Base-by-base conservation (phyloP, 1,140 invertebrate species). In the Rhopalosiphum padi region DNA sequence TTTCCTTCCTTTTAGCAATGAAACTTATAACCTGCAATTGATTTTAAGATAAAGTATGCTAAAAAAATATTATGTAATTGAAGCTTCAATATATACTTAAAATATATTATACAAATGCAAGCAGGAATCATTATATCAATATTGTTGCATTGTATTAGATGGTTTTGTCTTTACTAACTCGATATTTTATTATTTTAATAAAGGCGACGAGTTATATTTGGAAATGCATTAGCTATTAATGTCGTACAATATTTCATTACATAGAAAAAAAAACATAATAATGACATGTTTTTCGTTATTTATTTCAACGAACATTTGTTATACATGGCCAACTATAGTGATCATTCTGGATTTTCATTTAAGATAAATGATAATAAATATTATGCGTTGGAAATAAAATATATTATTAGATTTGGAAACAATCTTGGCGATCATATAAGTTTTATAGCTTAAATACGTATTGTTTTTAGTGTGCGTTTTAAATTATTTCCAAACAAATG, bases 401-500 rank as follows among this genome's bases (percentile, higher is more conserved):
- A 90, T 37, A 51, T 48, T 82, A 92, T 92, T 92, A 83, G 18
- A 30, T 92, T 92, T 92, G 30, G n/a, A 46, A 48, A 51, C 90
- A 48, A 82, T 91, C 41, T 92, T 41, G 87, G 51, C 43, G 43
- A 35, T 83, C 43, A 46, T 83, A 83, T 51, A 41, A 35, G 68
- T 83, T 92, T 51, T 82, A 92, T 55, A n/a, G 46, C 41, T 55
- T 21, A 8, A 68, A 77, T 30, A 68, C 43, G 46, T 37, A 83
- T 83, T 92, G 46, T 92, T 83, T 83, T 83, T 91, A n/a, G 25
- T 92, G 68, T 35, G 68, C 30, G 30, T 92, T 83, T 92, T 21
- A 68, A 55, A 90, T 90, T 90, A 68, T 90, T 68, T 68, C 18
- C 21, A 92, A 92, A 92, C 15, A 92, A 92, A 92, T 92, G 90